Percentiles rank a stretch among this genome's conserved stretches.
Conservation (phyloP, 2,888 invertebrate genomes). For the Nemoura dubitans region DNA sequence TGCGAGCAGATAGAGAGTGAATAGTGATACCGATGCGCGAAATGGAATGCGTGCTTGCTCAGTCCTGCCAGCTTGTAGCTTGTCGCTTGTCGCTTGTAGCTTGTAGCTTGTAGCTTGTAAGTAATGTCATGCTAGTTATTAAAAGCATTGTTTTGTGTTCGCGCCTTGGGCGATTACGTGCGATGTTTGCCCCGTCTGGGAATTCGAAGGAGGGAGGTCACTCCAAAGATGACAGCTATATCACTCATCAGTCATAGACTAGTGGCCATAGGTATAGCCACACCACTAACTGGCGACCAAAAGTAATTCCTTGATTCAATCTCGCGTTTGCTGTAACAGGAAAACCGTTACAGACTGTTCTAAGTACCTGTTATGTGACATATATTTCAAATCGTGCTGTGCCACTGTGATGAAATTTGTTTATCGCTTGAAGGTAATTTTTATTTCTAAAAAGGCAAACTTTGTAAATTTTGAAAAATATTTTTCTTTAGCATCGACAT, state of each 20-base stretch:
- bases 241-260: not conserved
- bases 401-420: not conserved
- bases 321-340: too few species aligned
- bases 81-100: not conserved
- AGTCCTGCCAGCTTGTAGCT: not conserved
- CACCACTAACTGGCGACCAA: not conserved
- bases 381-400: not conserved
- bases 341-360: too few species aligned
- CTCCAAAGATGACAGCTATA: not conserved
- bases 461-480: too few species aligned
- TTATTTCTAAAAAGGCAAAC: too few species aligned
- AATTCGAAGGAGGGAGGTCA: not conserved
- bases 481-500: too few species aligned
- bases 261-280: not conserved
- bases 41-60: not conserved
- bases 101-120: too few species aligned
- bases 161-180: not conserved
- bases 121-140: too few species aligned
- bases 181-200: not conserved
- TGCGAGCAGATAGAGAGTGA: too few species aligned
- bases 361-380: not conserved
- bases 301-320: not conserved
- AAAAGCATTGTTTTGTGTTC: not conserved
- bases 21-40: too few species aligned
- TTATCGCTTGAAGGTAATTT: not conserved